These are phyloP conservation scores for Deilephila elpenor DNA, from an alignment of 2,888 invertebrate species.

Conservation along the genomic window DNA sequence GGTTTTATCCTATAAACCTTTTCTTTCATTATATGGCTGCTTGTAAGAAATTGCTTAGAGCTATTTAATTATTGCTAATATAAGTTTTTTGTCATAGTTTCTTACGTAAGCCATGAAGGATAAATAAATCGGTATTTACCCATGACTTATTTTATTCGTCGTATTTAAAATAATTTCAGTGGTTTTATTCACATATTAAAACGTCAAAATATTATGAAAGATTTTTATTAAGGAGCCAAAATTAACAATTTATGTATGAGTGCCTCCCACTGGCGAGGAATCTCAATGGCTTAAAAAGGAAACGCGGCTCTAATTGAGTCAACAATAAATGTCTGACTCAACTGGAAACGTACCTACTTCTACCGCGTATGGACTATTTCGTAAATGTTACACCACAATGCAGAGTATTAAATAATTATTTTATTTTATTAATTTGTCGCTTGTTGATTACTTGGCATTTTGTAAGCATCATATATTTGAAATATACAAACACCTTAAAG, in stretches of 20 bases:
- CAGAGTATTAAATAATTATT: constrained; percentile 39
- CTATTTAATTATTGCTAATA: no score
- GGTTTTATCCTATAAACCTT: no score
- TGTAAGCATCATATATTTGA: no score
- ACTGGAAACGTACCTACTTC: constrained; percentile 29
- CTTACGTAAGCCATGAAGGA: no score
- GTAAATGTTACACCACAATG: constrained; percentile 35
- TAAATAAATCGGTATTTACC: no score
- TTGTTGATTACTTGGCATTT: no score
- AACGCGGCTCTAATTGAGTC: constrained; percentile 50
- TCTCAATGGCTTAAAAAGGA: constrained; percentile 51
- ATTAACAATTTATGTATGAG: not conserved
- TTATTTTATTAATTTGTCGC: not conserved
- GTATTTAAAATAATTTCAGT: no score
- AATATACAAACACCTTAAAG: no score
- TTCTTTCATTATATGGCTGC: no score
- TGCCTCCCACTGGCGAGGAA: constrained; percentile 31
- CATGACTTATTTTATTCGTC: no score
- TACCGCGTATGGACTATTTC: constrained; percentile 38
- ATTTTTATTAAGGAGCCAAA: not conserved
- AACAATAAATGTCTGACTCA: constrained; percentile 48
- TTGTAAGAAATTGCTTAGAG: no score
- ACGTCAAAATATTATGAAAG: not conserved
- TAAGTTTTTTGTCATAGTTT: no score
- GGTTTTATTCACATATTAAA: not conserved